Evolutionary conservation across 2,797 vertebrate genomes (phyloP), one percentile per base, ranked within the genome.

Genomic region (Pyrocephalus nanus): DNA sequence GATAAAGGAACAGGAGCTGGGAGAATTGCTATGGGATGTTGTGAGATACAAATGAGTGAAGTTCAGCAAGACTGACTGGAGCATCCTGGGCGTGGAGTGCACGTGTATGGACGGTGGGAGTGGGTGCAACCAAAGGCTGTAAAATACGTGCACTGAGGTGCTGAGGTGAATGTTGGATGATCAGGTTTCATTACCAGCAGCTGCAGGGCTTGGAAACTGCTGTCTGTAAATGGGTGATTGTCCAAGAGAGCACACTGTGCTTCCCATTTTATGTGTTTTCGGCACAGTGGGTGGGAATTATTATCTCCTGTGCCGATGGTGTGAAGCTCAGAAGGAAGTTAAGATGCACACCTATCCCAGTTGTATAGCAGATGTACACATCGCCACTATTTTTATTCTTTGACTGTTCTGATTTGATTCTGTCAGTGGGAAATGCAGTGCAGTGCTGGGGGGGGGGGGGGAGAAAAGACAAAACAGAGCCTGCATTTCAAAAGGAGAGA

Each of bases 401-500:
- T 85, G 20, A n/a, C 42, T 81, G 20, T 55, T 42, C 4, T 6
- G 38, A 77, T 69, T 90, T 81, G 32, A 57, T 83, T 92, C 73
- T 70, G 85, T 36, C 40, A 50, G 62, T 51, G 42, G 88, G 81
- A 91, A 84, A 90, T 36, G 32, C 22, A 72, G 42, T 8, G 54
- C 12, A 80, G 57, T 17, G 67, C 62, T 84, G 72, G 50, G 32
- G 43, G 36, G 8, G 27, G 43, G 50, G 8, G 45, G 76, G 47
- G 79, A 88, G 36, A 89, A 88, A 93, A 88, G 72, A 51, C 79
- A 55, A 51, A 74, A 60, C 62, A 78, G 58, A 81, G 66, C 32
- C 90, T 34, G 76, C 25, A 9, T 95, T 97, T 96, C 83, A 57
- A 83, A 88, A 69, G 54, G 22, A 93, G 40, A 69, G 38, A 27